phyloP scores from a whole-genome alignment of 2,113 vertebrate species.

The Leucosticte australis region DNA sequence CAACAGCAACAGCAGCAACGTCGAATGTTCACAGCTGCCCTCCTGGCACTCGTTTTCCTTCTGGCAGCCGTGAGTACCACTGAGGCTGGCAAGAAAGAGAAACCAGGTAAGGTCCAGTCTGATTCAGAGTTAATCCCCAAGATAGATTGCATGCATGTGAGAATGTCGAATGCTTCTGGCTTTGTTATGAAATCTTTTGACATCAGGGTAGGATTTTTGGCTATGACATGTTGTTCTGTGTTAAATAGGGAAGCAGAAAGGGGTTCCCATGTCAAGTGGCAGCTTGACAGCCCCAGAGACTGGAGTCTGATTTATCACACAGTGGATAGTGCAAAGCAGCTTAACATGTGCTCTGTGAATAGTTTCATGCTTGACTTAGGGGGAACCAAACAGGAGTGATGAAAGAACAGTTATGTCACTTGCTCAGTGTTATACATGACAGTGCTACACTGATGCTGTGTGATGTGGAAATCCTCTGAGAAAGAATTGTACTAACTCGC shows the following conservation, averaged over 20 bases:
- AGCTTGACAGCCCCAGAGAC: neutral
- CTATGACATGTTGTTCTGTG: neutral
- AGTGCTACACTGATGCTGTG: neutral
- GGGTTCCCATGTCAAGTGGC: neutral
- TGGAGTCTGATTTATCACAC: neutral
- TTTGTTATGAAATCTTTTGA: conserved; percentile 23
- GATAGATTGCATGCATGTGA: neutral
- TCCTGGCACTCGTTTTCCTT: conserved; percentile 75
- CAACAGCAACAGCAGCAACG: conserved; percentile 68
- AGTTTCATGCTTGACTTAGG: neutral
- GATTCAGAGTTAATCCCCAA: neutral
- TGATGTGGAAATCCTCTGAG: neutral
- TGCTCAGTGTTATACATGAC: neutral
- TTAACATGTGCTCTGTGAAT: neutral
- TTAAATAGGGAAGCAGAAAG: neutral
- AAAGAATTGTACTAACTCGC: neutral
- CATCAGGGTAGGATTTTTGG: neutral
- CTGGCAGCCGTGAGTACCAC: conserved; percentile 71
- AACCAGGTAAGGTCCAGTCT: conserved; percentile 69
- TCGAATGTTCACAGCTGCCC: conserved; percentile 67
- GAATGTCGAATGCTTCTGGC: neutral
- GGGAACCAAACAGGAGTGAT: neutral
- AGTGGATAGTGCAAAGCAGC: neutral
- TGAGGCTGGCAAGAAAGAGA: conserved; percentile 80
- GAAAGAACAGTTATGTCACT: neutral